phyloP scores from a whole-genome alignment of 2,797 vertebrate genomes.

The Xenopus petersii region DNA sequence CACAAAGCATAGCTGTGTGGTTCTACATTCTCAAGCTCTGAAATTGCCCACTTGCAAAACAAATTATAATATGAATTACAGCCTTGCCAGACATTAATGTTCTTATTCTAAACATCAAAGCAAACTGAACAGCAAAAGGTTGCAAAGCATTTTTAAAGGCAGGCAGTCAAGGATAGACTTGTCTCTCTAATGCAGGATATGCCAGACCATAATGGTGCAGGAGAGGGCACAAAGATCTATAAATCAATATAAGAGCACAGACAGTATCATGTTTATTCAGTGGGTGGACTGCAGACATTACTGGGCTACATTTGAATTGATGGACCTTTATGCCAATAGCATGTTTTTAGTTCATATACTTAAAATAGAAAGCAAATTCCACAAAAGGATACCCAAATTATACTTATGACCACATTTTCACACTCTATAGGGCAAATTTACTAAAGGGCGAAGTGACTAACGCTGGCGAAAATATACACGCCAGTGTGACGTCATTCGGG shows the following conservation, averaged over 20 bases:
- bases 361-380: no score
- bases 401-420: no score
- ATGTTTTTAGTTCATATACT: no score
- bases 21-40: slow-evolving; percentile 5
- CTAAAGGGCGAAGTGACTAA: no score
- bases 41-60: slow-evolving; percentile 21
- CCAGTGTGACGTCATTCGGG: no score
- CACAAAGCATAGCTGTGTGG: slow-evolving; percentile 23
- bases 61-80: slow-evolving; percentile 39
- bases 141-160: slow-evolving; percentile 31
- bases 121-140: slow-evolving; percentile 25
- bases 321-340: no score
- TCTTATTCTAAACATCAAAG: slow-evolving; percentile 28
- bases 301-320: slow-evolving; percentile 21
- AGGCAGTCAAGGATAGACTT: slow-evolving; percentile 41
- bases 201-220: slow-evolving; percentile 44
- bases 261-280: slow-evolving; percentile 7
- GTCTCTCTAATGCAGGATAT: background rate
- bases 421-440: no score
- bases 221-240: slow-evolving; percentile 23
- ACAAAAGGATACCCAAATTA: no score
- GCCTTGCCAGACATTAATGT: slow-evolving; percentile 34
- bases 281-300: slow-evolving; percentile 6
- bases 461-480: no score
- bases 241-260: slow-evolving; percentile 17